phyloP scores from a whole-genome alignment of 2,113 vertebrate species.

The Nipponia nippon region DNA sequence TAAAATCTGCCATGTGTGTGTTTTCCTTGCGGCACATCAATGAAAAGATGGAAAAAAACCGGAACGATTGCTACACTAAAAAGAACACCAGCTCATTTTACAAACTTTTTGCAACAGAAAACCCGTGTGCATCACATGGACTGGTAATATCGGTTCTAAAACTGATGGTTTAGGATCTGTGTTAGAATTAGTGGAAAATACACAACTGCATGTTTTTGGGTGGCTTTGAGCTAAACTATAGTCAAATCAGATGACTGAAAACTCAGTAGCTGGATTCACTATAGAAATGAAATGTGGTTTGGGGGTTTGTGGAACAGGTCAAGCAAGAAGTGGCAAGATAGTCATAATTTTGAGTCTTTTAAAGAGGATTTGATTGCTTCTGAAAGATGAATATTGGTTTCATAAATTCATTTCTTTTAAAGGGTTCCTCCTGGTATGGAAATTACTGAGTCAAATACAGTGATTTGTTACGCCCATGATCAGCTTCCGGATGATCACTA shows the following conservation, averaged over 20 bases:
- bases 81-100: slow-evolving; percentile 72
- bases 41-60: slow-evolving; percentile 76
- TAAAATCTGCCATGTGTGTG: slow-evolving; percentile 84
- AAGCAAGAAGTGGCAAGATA: not conserved
- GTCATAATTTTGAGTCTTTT: not conserved
- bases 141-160: slow-evolving; percentile 34
- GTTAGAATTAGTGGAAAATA: not conserved
- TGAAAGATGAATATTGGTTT: not conserved
- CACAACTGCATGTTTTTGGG: not conserved
- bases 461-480: not conserved
- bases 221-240: not conserved
- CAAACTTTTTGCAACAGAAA: slow-evolving; percentile 80
- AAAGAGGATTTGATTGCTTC: not conserved
- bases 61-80: slow-evolving; percentile 81
- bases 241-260: not conserved
- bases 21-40: slow-evolving; percentile 83
- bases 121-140: slow-evolving; percentile 39
- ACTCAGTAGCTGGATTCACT: not conserved
- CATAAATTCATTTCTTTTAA: not conserved
- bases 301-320: not conserved
- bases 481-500: not conserved
- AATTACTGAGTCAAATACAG: not conserved
- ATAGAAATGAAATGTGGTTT: not conserved
- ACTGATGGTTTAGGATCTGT: not conserved
- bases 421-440: not conserved